A percentile compares a stretch with the other conserved stretches of the same genome.
Evolutionary conservation across 2,888 invertebrate species (phyloP).

Genomic region (Trachelus stipa): DNA sequence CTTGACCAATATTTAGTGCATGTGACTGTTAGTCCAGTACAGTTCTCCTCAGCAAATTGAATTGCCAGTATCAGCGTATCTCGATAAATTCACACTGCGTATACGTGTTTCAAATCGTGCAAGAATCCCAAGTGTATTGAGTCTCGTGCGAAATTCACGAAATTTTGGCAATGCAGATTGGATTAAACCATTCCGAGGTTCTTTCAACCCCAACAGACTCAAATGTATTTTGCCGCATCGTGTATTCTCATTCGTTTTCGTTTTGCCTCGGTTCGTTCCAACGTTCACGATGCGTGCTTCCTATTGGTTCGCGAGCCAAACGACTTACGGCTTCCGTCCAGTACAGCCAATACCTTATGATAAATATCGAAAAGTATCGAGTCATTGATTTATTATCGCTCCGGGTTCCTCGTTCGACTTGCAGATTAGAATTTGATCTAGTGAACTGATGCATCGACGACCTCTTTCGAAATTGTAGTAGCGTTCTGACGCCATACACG

Average conservation of each 20-base stretch:
- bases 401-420: not conserved
- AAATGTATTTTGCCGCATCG: not conserved
- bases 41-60: not conserved
- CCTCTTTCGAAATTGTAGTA: not conserved
- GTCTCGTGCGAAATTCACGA: not conserved
- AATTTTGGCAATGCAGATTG: not conserved
- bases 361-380: constrained; percentile 20
- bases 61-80: not conserved
- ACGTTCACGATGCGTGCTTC: not conserved
- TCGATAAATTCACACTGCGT: not conserved
- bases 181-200: not conserved
- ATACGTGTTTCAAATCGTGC: not conserved
- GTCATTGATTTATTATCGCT: not conserved
- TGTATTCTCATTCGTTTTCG: not conserved
- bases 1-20: not conserved
- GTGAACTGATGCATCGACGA: not conserved
- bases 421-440: not conserved
- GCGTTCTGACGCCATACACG: not conserved
- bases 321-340: constrained; percentile 17
- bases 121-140: not conserved
- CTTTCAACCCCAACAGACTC: not conserved
- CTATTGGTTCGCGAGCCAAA: constrained; percentile 23
- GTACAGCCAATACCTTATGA: constrained; percentile 17
- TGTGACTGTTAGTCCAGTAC: not conserved
- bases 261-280: constrained; percentile 3